phyloP scores from a whole-genome alignment of 2,888 invertebrate species.

The Volucella inflata region DNA sequence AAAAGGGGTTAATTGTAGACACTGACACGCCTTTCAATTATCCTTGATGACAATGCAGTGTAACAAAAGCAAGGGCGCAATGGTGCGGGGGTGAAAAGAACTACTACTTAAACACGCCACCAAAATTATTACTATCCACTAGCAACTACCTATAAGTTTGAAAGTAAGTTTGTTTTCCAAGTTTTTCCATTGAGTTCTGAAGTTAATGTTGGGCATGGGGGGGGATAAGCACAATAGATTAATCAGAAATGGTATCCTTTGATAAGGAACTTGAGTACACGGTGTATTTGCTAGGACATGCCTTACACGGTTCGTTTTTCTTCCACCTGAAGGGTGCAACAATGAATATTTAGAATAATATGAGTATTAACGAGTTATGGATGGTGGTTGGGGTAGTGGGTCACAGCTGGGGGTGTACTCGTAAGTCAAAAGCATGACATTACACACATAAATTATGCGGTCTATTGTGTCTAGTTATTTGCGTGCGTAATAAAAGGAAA shows the following conservation, averaged over 20 bases:
- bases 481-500: constrained; percentile 49
- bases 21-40: constrained; percentile 72
- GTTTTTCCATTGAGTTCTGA: not conserved
- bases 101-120: constrained; percentile 52
- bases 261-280: constrained; percentile 19
- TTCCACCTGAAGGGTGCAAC: constrained; percentile 46
- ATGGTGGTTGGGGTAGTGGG: not conserved
- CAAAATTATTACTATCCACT: not conserved
- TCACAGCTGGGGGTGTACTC: constrained; percentile 1
- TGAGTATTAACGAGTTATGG: constrained; percentile 39
- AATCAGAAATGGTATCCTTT: constrained; percentile 42
- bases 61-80: constrained; percentile 17
- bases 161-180: constrained; percentile 18
- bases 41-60: constrained; percentile 65
- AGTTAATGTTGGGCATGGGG: not conserved
- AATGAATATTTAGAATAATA: constrained; percentile 38
- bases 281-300: constrained; percentile 3
- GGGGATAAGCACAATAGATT: constrained; percentile 23
- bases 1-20: constrained; percentile 72
- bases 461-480: constrained; percentile 37
- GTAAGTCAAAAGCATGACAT: constrained; percentile 64
- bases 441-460: constrained; percentile 55
- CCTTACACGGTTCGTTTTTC: constrained; percentile 9
- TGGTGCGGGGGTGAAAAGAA: not conserved
- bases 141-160: constrained; percentile 5